phyloP scores from a whole-genome alignment of 2,797 vertebrate genomes.

The Oryzias dopingdopingensis region DNA sequence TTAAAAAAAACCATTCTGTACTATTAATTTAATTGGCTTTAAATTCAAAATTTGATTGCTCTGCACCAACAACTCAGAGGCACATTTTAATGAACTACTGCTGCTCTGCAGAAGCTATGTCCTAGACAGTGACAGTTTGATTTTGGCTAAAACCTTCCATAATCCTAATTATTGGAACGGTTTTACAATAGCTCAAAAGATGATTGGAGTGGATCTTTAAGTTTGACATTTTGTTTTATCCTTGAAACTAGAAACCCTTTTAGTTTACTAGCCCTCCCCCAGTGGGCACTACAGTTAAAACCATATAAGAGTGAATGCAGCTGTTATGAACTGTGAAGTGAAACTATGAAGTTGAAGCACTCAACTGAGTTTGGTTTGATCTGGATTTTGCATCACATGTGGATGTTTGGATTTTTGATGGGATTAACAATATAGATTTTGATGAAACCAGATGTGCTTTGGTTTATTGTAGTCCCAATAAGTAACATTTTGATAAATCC shows the following conservation, averaged over 20 bases:
- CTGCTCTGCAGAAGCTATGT: too few species aligned
- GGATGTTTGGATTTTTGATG: not conserved
- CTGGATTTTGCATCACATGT: not conserved
- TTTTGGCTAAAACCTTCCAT: too few species aligned
- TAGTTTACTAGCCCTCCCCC: not conserved
- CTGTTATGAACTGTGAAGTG: constrained; percentile 6
- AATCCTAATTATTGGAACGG: too few species aligned
- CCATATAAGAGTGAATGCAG: constrained; percentile 12
- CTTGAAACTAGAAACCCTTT: constrained; percentile 14
- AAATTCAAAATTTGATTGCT: too few species aligned
- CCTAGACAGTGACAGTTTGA: too few species aligned
- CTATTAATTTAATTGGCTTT: too few species aligned
- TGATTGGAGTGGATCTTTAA: not conserved
- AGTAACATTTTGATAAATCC: not conserved
- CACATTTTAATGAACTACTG: too few species aligned
- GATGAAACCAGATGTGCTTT: not conserved
- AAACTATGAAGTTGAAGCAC: constrained; percentile 40
- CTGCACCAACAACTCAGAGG: too few species aligned
- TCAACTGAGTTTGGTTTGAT: not conserved
- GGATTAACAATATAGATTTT: not conserved
- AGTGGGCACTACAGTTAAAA: constrained; percentile 4
- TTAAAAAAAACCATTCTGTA: too few species aligned
- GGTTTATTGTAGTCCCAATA: not conserved
- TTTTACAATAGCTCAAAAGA: too few species aligned
- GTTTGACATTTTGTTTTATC: not conserved